Evolutionary conservation across 2,888 invertebrate genomes (phyloP), one percentile per base, ranked within the genome.

Genomic region (Drosophila yooni): DNA sequence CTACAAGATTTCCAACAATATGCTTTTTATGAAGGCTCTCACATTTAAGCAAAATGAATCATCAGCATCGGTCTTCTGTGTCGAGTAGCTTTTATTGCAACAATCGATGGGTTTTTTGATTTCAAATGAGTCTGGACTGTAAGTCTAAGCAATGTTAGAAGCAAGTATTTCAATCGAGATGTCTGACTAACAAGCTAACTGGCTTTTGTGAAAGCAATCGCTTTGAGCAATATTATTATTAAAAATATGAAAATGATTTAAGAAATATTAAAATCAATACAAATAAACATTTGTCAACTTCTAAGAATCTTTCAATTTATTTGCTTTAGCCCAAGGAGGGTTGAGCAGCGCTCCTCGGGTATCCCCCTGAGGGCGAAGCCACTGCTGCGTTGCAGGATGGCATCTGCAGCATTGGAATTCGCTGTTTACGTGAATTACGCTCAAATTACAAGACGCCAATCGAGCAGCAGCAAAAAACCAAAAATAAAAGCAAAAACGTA

Each of bases 391-490:
- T 31, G 21, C 67, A 38, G 46, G 46, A 8, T 46, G 69, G 70
- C 57, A 62, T 34, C 25, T 75, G 43, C 66, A 59, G 60, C 65
- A 54, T 62, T 36, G 82, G 91, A 87, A 91, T 91, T 81, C 60
- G 78, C 65, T 81, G 90, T 85, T 91, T 83, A 91, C 83, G 91
- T 82, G 91, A 91, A 91, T 91, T 91, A 91, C 91, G 83, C 84
- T 85, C 88, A 89, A 85, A 89, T 85, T 85, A 85, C 90, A 84
- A 77, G 73, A 65, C 72, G 76, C 66, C 81, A 76, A 71, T 72
- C 66, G 66, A 40, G 34, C 33, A 31, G 50, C 33, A 46, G 38
- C 2, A 38, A 50, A 56, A 38, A 21, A 56, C 15, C 46, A 57
- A n/a, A 34, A 48, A 25, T 33, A 57, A 51, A 52, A 21, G 51